These are phyloP conservation scores for Pygoscelis antarcticus DNA, from an alignment of 2,113 vertebrate species.

Conservation along the genomic window DNA sequence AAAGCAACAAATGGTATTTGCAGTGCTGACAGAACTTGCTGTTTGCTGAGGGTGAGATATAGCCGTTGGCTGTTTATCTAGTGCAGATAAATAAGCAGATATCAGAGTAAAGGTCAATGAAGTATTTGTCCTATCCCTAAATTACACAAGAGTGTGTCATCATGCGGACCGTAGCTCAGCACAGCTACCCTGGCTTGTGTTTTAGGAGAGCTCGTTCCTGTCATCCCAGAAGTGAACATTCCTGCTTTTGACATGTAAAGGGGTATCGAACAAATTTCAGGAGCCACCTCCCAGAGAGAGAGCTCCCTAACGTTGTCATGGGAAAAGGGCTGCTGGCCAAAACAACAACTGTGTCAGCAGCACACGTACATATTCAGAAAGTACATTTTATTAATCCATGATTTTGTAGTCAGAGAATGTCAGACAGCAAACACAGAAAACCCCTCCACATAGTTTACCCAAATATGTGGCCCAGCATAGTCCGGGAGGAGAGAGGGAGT, in stretches of 20 bases:
- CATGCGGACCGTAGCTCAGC: not conserved
- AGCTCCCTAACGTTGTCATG: not conserved
- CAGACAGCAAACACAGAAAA: conserved; percentile 2
- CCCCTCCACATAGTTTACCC: not conserved
- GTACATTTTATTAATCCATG: not conserved
- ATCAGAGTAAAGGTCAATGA: conserved; percentile 55
- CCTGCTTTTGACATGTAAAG: not conserved
- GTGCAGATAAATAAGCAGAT: conserved; percentile 42
- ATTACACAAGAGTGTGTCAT: conserved; percentile 22
- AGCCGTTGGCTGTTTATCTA: conserved; percentile 38
- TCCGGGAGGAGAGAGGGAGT: not conserved
- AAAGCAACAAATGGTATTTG: conserved; percentile 27
- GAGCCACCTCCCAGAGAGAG: not conserved
- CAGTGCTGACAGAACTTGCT: conserved; percentile 25
- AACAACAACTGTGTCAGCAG: not conserved
- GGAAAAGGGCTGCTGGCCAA: conserved; percentile 28
- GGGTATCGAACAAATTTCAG: not conserved
- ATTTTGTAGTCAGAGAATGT: not conserved
- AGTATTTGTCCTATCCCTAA: conserved; percentile 32
- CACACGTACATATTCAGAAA: not conserved
- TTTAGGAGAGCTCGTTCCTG: not conserved
- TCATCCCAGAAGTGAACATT: not conserved
- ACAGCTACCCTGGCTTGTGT: not conserved
- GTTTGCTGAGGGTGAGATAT: conserved; percentile 23
- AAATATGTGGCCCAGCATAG: not conserved